Percentiles rank a stretch among this genome's conserved stretches.
Conservation (phyloP, 2,113 vertebrate genomes). For the Ctenomys sociabilis region DNA sequence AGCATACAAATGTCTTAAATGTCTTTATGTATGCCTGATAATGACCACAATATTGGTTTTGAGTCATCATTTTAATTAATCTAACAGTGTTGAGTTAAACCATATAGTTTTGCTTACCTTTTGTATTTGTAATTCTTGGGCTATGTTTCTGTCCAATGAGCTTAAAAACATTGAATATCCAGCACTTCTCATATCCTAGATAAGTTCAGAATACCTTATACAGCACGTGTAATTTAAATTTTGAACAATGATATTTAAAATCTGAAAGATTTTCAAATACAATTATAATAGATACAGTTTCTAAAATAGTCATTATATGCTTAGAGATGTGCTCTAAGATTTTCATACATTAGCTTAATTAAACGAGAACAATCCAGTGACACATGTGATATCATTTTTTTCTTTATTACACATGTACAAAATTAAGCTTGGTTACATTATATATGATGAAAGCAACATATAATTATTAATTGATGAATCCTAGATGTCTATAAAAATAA, state of each 20-base stretch:
- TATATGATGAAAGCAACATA: neutral
- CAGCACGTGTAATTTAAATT: neutral
- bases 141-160: neutral
- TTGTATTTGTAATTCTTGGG: neutral
- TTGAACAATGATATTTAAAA: slow-evolving; percentile 20
- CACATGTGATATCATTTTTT: neutral
- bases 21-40: neutral
- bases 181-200: neutral
- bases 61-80: neutral
- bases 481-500: neutral
- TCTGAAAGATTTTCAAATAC: neutral
- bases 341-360: neutral
- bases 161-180: neutral
- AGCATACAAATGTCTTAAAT: neutral
- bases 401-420: neutral
- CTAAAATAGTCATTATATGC: neutral
- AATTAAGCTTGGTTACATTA: neutral
- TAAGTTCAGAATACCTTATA: neutral
- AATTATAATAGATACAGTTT: neutral
- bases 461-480: neutral
- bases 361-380: neutral
- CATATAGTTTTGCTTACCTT: neutral
- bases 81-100: neutral
- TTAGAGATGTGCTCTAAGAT: neutral
- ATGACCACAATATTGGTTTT: neutral